Base-by-base conservation (phyloP, 2,888 invertebrate genomes). In the Lissocephala sabroskyi region DNA sequence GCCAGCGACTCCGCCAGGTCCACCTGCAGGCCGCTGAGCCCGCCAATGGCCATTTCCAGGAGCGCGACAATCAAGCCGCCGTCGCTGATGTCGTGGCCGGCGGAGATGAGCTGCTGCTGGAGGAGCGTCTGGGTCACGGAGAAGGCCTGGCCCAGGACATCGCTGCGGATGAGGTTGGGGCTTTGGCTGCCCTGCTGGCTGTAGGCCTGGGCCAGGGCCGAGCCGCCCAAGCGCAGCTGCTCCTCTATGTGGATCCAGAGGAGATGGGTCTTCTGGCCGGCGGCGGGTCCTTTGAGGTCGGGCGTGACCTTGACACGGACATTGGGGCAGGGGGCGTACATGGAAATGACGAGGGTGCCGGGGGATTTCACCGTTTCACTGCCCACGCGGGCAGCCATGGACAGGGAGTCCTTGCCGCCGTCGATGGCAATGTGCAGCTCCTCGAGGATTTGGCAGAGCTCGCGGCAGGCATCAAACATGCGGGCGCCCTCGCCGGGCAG, bases 1-100 rank as follows among this genome's bases (percentile, higher is more conserved):
- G 56, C 41, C 13, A 78, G 17, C 52, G 86, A 86, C 51, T 89
- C 87, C 0, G 84, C 82, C 13, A 94, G 79, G 58, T 92, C 87
- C 0, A 94, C 81, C 11, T 89, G 85, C 11, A 96, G 75, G 1
- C 97, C 97, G 63, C 92, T 89, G 49, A 97, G 86, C 29, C 98
- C 97, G 48, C 91, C 96, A 80, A 98, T 95, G n/a, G 94, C 92
- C 97, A 98, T 98, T 86, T 99, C 98, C 50, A 98, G 80, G 0
- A 95, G 83, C 65, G 95, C 94, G 0, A 94, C 93, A 33, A 98
- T 87, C 26, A 98, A 86, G 23, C 99, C 98, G 16, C 99, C 98
- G 86, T 98, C 98, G 80, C 97, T 98, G 3, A 98, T 88, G 83
- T 99, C 98, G 82, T 99, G 98, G 0, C 98, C 97, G 3, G 97